Percentiles rank a stretch among this genome's conserved stretches.
Evolutionary conservation across 2,888 invertebrate species (phyloP).

Genomic region (Erynnis tages): DNA sequence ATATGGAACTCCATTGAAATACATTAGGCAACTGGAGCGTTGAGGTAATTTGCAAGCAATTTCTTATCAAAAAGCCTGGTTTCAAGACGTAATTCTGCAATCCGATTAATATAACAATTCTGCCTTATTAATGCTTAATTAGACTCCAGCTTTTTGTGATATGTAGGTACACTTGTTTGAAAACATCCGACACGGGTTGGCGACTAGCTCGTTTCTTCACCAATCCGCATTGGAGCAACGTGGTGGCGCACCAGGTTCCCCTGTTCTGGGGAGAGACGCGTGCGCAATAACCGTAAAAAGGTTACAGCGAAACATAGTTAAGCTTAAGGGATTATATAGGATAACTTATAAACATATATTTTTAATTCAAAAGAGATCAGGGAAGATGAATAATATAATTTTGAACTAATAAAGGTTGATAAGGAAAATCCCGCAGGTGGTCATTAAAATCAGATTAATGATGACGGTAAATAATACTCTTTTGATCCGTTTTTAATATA

Average conservation of each 20-base stretch:
- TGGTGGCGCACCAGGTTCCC: too few species aligned
- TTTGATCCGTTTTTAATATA: background rate
- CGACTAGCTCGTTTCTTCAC: too few species aligned
- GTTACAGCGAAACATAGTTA: too few species aligned
- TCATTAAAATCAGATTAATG: conserved; percentile 15
- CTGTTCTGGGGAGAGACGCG: too few species aligned
- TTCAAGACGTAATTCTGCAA: too few species aligned
- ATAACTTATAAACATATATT: background rate
- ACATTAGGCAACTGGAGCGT: conserved; percentile 66
- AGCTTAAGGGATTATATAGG: background rate
- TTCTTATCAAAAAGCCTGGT: conserved; percentile 62
- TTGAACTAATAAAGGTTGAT: background rate
- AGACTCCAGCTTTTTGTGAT: too few species aligned
- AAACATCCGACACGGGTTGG: too few species aligned
- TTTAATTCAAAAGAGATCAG: background rate
- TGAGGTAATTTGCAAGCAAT: conserved; percentile 70
- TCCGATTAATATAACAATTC: too few species aligned
- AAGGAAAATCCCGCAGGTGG: conserved; percentile 1
- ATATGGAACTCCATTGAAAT: conserved; percentile 73
- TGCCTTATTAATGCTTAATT: too few species aligned
- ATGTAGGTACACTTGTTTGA: too few species aligned
- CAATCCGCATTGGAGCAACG: too few species aligned
- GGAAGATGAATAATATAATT: background rate
- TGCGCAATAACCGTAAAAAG: too few species aligned
- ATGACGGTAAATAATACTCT: conserved; percentile 1